Evolutionary conservation across 1,140 invertebrate species (phyloP).

Genomic region (Dendroctonus ponderosae): DNA sequence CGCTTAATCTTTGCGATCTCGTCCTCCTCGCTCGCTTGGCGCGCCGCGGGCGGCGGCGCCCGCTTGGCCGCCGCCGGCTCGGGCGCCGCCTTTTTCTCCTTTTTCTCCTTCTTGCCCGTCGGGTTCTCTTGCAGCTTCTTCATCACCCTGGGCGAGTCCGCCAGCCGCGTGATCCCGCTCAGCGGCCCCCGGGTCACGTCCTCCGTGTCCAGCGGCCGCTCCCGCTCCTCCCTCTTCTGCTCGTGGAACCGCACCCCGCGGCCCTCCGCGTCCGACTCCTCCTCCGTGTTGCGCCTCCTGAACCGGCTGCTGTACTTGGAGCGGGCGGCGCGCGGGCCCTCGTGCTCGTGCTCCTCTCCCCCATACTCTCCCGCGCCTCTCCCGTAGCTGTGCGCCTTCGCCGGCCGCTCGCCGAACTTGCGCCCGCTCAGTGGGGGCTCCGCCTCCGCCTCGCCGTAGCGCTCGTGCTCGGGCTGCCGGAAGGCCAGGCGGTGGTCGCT

Average conservation of each 20-base stretch:
- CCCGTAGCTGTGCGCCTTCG: constrained; percentile 54
- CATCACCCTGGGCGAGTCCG: constrained; percentile 86
- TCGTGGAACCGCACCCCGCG: constrained; percentile 61
- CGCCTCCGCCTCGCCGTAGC: constrained; percentile 50
- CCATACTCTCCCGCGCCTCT: constrained; percentile 56
- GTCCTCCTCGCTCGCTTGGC: constrained; percentile 84
- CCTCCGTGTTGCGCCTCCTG: constrained; percentile 60
- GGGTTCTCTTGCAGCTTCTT: constrained; percentile 81
- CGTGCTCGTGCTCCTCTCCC: constrained; percentile 64
- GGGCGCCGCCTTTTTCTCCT: constrained; percentile 61
- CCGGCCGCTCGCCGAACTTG: constrained; percentile 68
- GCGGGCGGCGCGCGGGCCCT: constrained; percentile 51
- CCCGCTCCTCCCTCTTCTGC: constrained; percentile 61
- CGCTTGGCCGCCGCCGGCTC: constrained; percentile 56
- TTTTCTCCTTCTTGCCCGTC: constrained; percentile 71
- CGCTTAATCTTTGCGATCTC: constrained; percentile 87
- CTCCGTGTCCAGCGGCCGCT: constrained; percentile 83
- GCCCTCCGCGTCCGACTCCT: constrained; percentile 66
- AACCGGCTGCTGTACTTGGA: constrained; percentile 65
- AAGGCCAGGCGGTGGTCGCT: constrained; percentile 90
- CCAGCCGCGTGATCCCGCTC: constrained; percentile 83
- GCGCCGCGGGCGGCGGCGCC: constrained; percentile 57
- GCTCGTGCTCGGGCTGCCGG: constrained; percentile 71
- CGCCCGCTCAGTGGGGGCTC: constrained; percentile 67
- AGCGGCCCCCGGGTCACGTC: constrained; percentile 84